These are phyloP conservation scores for Irena cyanogastra DNA, from an alignment of 2,113 vertebrate genomes.

Conservation along the genomic window DNA sequence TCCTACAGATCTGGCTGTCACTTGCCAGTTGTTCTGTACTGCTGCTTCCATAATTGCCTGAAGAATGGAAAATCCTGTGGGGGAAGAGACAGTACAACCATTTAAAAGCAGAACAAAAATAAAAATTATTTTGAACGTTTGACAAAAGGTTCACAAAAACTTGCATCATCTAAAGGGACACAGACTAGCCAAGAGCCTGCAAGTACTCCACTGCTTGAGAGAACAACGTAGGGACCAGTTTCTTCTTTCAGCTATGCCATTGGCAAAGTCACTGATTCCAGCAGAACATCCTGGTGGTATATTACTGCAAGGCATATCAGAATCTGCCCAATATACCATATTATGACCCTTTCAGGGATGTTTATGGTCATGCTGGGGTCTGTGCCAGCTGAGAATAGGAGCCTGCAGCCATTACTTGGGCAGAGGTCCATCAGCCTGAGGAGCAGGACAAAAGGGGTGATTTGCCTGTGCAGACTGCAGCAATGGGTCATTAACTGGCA, in stretches of 20 bases:
- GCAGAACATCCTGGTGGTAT: not conserved
- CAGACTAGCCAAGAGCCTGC: not conserved
- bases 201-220: not conserved
- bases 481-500: constrained; percentile 37
- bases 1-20: constrained; percentile 96
- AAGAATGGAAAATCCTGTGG: constrained; percentile 93
- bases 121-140: not conserved
- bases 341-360: constrained; percentile 17
- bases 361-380: constrained; percentile 10
- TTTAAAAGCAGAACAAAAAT: constrained; percentile 22
- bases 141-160: not conserved
- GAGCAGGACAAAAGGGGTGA: not conserved
- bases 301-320: not conserved
- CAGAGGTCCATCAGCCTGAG: constrained; percentile 10
- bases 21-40: constrained; percentile 98
- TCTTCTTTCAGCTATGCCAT: not conserved
- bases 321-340: constrained; percentile 10
- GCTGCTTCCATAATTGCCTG: constrained; percentile 99
- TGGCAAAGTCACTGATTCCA: constrained; percentile 11
- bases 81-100: constrained; percentile 21
- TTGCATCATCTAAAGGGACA: not conserved
- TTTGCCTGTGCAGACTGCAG: constrained; percentile 18
- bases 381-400: constrained; percentile 3
- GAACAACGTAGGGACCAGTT: not conserved
- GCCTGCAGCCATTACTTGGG: constrained; percentile 18